Base-by-base conservation (phyloP, 2,888 invertebrate species). In the Pristionchus japonicus region DNA sequence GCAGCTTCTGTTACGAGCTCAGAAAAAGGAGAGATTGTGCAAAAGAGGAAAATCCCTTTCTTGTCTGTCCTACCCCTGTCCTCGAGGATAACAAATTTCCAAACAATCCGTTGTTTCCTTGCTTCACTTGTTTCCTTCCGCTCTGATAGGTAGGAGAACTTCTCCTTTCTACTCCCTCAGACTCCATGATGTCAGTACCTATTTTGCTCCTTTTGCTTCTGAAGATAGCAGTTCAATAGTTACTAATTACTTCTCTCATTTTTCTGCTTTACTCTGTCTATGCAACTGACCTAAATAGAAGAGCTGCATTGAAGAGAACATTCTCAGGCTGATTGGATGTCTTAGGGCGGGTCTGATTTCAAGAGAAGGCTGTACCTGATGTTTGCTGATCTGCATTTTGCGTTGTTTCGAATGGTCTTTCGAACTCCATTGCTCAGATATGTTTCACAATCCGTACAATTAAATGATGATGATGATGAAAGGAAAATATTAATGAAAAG, bases 121-220 rank as follows among this genome's bases (percentile, higher is more conserved):
- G 37, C 82, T 27, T 61, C 17, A 40, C 82, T 70, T 64, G 57
- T 88, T 84, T 49, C 87, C 61, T 64, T 47, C 83, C 17, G 52
- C 52, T 52, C 52, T 52, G 52, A 52, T 52, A 87, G 87, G 85
- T 86, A 87, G 85, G 89, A 87, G 89, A 86, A 85, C 85, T 87
- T 87, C 88, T 88, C 89, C 86, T 89, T 88, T 89, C 74, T 88
- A 83, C 89, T 88, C 82, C 82, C 49, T 88, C 52, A 61, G 49
- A 82, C 80, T 40, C 80, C 57, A 61, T 87, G 49, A 86, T 43
- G 86, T 86, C 87, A 83, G n/a, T n/a, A 64, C 77, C 84, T 88
- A 82, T 89, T 88, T 86, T 89, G 67, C 83, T 86, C 88, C 67
- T 70, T 67, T 9, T 49, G 43, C 31, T 27, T 49, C 77, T 77